phyloP scores from a whole-genome alignment of 2,113 vertebrate genomes.

The Cyanoderma ruficeps region DNA sequence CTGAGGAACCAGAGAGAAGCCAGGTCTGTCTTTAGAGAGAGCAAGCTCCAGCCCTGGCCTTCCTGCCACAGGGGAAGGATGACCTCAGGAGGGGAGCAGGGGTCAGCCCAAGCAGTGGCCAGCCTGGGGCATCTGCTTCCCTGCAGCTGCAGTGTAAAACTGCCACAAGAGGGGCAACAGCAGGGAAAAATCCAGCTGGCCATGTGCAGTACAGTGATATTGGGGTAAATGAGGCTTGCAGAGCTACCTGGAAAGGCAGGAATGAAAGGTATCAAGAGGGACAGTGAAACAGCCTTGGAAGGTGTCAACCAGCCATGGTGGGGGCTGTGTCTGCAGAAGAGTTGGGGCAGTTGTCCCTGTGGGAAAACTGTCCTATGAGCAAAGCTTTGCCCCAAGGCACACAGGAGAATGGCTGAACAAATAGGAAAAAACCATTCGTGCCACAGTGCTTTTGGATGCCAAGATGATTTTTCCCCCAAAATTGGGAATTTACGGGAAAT shows the following conservation, averaged over 20 bases:
- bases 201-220: accelerated
- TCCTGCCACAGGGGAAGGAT: background rate
- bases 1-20: background rate
- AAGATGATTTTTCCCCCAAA: background rate
- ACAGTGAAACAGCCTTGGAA: background rate
- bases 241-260: background rate
- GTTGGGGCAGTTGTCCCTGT: background rate
- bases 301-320: background rate
- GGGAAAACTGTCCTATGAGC: background rate
- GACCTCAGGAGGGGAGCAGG: background rate
- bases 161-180: background rate
- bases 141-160: background rate
- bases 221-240: background rate
- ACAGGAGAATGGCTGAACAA: background rate
- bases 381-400: background rate
- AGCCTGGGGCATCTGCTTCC: background rate
- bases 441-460: background rate
- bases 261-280: background rate
- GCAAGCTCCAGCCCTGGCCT: background rate
- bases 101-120: background rate
- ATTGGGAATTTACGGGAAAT: background rate
- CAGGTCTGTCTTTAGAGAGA: background rate
- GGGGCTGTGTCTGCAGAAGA: background rate
- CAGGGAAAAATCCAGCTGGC: background rate
- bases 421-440: background rate